Percentiles rank a stretch among this genome's conserved stretches.
These are phyloP conservation scores for Scleropages formosus DNA, from an alignment of 2,797 vertebrate genomes.

Conservation along the genomic window DNA sequence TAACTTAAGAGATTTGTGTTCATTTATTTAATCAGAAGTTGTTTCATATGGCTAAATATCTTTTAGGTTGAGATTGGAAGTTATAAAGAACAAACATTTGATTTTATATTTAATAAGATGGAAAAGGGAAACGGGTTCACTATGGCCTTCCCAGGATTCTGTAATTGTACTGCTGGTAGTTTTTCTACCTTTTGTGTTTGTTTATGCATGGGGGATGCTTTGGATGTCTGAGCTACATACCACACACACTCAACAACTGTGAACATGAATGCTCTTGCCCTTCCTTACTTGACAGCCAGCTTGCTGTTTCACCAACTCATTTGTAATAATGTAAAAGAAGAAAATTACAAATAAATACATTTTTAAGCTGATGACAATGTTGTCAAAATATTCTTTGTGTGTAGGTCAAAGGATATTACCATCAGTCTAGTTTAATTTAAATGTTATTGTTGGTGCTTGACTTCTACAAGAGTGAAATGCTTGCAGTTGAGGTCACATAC, in stretches of 20 bases:
- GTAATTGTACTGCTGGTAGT: neutral
- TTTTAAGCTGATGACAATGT: too few species aligned
- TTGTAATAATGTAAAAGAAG: too few species aligned
- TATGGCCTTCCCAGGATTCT: neutral
- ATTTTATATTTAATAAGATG: too few species aligned
- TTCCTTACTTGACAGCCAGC: neutral
- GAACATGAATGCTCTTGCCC: neutral
- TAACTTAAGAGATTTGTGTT: constrained; percentile 13
- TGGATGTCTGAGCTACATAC: neutral
- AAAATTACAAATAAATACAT: too few species aligned
- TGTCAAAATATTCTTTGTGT: too few species aligned
- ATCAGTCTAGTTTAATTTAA: too few species aligned
- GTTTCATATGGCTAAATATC: neutral
- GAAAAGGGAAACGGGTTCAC: neutral
- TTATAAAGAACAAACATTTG: neutral
- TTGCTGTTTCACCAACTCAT: constrained; percentile 13
- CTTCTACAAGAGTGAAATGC: too few species aligned
- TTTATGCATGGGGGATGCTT: neutral
- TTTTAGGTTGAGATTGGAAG: neutral
- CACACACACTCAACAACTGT: neutral
- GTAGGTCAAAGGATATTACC: too few species aligned
- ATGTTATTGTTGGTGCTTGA: too few species aligned
- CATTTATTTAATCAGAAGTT: neutral
- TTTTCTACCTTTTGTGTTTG: neutral
- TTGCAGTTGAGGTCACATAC: too few species aligned